Evolutionary conservation across 2,888 invertebrate genomes (phyloP), one percentile per base, ranked within the genome.

Genomic region (Nebria salina): DNA sequence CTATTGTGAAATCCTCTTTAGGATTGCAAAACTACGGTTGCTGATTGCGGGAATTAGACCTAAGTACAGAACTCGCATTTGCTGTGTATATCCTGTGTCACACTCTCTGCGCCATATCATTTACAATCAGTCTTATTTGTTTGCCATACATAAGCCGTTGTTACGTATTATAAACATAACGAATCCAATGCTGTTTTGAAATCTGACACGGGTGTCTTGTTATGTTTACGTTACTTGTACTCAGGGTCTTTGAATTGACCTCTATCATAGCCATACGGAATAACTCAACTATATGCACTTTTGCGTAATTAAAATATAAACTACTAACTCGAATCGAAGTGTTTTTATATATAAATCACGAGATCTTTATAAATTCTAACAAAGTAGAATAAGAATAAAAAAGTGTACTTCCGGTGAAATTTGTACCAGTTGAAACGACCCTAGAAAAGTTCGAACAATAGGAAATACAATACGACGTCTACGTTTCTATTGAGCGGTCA

Each of bases 381-480:
- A 54, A 54, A 54, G 54, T 54, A 54, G 13, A 54, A 54, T 34
- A 34, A 54, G 13, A 54, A 54, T 54, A 54, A 54, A 54, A 54
- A 54, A 54, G 4, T 8, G 2, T 54, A 54, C 54, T 54, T 54
- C 54, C 54, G 54, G 54, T 54, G 54, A 13, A 54, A 54, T 54
- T 54, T 54, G 54, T 54, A 54, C 54, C 54, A 54, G 54, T 54
- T 13, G 54, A 54, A 54, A 54, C 8, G 54, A 54, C 54, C 54
- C 54, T 54, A 54, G 54, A 54, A 54, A 54, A 54, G 54, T 54
- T 70, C 70, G 70, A 70, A 70, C 70, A 70, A 70, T 70, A 15
- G 34, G 70, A 26, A 70, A 70, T 34, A 70, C 70, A 70, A 70
- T 70, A 70, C 70, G 70, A 25, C 26, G 70, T 70, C 70, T 70